Evolutionary conservation across 2,113 vertebrate species (phyloP).

Genomic region (Apaloderma vittatum): DNA sequence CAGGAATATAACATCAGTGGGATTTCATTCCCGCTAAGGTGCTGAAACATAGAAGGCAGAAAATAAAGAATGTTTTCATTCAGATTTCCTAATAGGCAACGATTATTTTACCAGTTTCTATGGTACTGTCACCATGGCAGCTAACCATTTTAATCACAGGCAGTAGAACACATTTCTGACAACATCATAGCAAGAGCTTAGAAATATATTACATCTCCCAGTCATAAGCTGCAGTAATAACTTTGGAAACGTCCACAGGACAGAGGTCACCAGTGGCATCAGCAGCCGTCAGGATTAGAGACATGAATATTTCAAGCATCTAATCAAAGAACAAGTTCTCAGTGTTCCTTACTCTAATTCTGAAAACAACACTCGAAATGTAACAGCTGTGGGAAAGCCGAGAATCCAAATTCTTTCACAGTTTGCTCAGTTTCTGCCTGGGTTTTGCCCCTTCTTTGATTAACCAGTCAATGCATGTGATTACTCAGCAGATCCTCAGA

Average conservation of each 20-base stretch:
- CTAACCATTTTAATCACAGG: constrained; percentile 58
- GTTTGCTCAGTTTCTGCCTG: not conserved
- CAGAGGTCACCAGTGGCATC: not conserved
- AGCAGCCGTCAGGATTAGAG: not conserved
- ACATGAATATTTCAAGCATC: not conserved
- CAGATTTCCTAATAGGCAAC: constrained; percentile 40
- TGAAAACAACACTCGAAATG: constrained; percentile 1
- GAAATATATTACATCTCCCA: not conserved
- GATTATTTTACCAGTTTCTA: constrained; percentile 69
- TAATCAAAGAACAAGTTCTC: constrained; percentile 28
- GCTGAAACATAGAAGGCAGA: not conserved
- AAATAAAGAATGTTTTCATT: not conserved
- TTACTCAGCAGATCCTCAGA: constrained; percentile 31
- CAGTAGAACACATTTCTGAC: not conserved
- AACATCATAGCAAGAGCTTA: not conserved
- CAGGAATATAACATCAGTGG: not conserved
- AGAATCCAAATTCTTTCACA: not conserved
- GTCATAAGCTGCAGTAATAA: not conserved
- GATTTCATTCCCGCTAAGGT: not conserved
- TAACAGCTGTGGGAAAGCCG: not conserved
- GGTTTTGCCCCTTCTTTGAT: not conserved
- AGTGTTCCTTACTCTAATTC: not conserved
- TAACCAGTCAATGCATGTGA: not conserved
- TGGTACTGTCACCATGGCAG: constrained; percentile 60
- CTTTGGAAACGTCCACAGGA: not conserved